Conservation (phyloP, 2,113 vertebrate species). For the Origma solitaria region DNA sequence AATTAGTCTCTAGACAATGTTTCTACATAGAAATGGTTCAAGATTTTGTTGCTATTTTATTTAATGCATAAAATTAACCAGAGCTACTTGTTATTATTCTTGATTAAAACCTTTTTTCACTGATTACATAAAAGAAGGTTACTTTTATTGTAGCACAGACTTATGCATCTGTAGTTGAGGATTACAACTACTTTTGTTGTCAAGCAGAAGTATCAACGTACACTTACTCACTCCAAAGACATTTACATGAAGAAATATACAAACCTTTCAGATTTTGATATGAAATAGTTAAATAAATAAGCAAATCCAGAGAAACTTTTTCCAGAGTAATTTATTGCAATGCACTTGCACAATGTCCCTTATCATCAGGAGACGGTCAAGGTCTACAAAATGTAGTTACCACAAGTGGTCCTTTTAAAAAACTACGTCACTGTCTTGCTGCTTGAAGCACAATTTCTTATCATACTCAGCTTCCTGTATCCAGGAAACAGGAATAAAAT, state of each 20-base stretch:
- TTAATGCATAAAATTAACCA: not conserved
- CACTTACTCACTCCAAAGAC: not conserved
- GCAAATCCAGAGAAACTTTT: not conserved
- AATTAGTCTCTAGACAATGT: not conserved
- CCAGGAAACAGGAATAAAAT: not conserved
- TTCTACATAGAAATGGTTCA: not conserved
- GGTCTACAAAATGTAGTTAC: not conserved
- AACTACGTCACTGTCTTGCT: not conserved
- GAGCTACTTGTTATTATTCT: not conserved
- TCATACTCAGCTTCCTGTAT: not conserved
- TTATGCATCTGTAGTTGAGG: not conserved
- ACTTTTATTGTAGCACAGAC: not conserved
- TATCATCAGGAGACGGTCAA: not conserved
- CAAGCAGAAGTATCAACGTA: not conserved
- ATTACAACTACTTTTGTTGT: not conserved
- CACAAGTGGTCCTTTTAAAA: not conserved
- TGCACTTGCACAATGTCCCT: not conserved
- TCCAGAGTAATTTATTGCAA: not conserved
- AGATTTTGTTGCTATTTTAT: not conserved
- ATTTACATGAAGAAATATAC: not conserved
- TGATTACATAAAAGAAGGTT: not conserved
- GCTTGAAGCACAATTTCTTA: not conserved
- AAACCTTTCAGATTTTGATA: not conserved
- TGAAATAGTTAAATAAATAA: not conserved
- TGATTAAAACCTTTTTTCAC: not conserved